Percentiles rank a stretch among this genome's conserved stretches.
These are phyloP conservation scores for Zaprionus lachaisei DNA, from an alignment of 1,140 invertebrate genomes.

Conservation along the genomic window DNA sequence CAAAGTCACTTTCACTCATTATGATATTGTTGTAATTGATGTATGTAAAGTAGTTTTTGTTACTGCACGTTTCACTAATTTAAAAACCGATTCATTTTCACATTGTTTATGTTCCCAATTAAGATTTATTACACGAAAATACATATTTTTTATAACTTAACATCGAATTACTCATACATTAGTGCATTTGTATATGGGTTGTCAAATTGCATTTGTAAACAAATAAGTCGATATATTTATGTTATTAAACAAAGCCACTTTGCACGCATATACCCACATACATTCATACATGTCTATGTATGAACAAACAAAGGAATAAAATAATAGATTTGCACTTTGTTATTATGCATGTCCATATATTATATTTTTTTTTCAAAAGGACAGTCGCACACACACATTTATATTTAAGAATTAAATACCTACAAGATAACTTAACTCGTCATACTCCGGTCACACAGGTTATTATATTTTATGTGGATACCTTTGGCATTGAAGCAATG, in stretches of 20 bases:
- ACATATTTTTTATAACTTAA: background rate
- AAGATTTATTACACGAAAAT: background rate
- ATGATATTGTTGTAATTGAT: background rate
- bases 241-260: background rate
- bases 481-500: constrained; percentile 28
- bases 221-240: background rate
- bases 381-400: background rate
- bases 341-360: constrained; percentile 10
- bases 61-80: background rate
- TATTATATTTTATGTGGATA: constrained; percentile 21
- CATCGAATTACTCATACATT: background rate
- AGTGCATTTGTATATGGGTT: background rate
- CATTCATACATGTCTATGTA: background rate
- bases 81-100: background rate
- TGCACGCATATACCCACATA: background rate
- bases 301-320: constrained; percentile 23
- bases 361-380: background rate
- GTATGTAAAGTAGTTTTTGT: background rate
- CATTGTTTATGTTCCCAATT: background rate
- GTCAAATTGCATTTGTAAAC: constrained; percentile 1
- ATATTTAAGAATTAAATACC: constrained; percentile 8
- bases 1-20: background rate
- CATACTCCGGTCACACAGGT: constrained; percentile 16
- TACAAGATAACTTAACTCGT: constrained; percentile 18
- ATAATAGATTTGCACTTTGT: constrained; percentile 15